phyloP scores from a whole-genome alignment of 1,140 invertebrate genomes.

The Galleria mellonella region DNA sequence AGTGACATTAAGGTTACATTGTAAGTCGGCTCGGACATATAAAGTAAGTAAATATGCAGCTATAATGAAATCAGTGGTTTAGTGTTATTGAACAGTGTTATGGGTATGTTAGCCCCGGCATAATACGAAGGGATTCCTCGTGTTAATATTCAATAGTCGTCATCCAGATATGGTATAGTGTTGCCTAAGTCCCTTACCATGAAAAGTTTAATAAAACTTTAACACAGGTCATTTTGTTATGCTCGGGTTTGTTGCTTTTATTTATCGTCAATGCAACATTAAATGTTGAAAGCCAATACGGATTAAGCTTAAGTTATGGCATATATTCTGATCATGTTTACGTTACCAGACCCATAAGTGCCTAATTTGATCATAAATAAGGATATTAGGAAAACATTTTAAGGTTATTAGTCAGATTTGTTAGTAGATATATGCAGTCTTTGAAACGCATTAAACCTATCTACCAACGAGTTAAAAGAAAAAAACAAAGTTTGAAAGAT shows the following conservation, averaged over 20 bases:
- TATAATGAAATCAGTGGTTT: constrained; percentile 51
- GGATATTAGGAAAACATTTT: no score
- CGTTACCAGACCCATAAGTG: no score
- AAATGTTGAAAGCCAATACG: not conserved
- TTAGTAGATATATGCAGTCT: no score
- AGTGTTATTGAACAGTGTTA: constrained; percentile 38
- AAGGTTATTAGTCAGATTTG: no score
- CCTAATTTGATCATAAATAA: no score
- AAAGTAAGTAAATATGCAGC: constrained; percentile 30
- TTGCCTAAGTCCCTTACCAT: constrained; percentile 1
- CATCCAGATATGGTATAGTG: constrained; percentile 1
- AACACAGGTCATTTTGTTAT: not conserved
- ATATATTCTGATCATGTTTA: no score
- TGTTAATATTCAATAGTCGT: constrained; percentile 3
- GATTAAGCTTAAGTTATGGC: not conserved
- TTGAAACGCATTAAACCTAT: no score
- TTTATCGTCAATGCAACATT: not conserved
- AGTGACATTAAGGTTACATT: constrained; percentile 49
- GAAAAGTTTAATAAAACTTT: constrained; percentile 1
- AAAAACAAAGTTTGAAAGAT: no score
- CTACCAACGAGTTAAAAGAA: no score
- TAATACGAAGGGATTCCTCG: not conserved
- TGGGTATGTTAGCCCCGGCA: constrained; percentile 18
- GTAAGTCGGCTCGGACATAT: constrained; percentile 24
- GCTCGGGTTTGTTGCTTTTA: not conserved